Evolutionary conservation across 2,888 invertebrate species (phyloP), one percentile per base, ranked within the genome.

Genomic region (Tachystola acroxantha): DNA sequence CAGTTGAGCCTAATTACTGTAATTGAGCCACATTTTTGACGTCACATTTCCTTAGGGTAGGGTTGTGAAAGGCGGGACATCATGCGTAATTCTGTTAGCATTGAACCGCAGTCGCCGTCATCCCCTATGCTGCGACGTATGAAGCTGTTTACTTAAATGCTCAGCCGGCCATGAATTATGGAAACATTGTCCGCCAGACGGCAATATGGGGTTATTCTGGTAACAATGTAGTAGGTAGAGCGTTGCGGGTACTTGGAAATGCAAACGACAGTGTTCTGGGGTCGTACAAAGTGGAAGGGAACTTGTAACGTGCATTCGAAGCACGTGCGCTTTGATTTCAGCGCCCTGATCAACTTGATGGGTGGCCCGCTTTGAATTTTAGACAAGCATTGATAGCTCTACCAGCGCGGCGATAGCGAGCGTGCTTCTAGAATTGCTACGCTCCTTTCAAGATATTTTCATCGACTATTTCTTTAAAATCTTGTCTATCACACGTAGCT

Each of bases 261-360:
- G 68, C 61, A 73, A 71, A 72, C 58, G 57, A 72, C 50, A 16
- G 16, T 3, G 16, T 6, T 3, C 6, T 16, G 16, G 16, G 16
- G 16, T 16, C 16, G 16, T n/a, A n/a, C n/a, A n/a, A 6, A 16
- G 16, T 16, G 16, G 47, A 57, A 60, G 62, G 54, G 45, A 58
- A 43, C 40, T 43, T 41, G 42, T 40, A 42, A 45, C 47, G 48
- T 43, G 45, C 40, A 78, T 65, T 65, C 72, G 7, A 45, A 45
- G 48, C 76, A 78, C 77, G 77, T 64, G 48, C 65, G 57, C 64
- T 73, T 71, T 72, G 75, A 73, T 76, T 74, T 65, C 63, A 65
- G 61, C 56, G 61, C 52, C 54, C 58, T 62, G 67, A 70, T 70
- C 63, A 62, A 67, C 50, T 63, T 57, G 60, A 68, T 64, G 54